A percentile compares a stretch with the other conserved stretches of the same genome.
These are phyloP conservation scores for Cardiocondyla obscurior DNA, from an alignment of 1,140 invertebrate species.

Conservation along the genomic window DNA sequence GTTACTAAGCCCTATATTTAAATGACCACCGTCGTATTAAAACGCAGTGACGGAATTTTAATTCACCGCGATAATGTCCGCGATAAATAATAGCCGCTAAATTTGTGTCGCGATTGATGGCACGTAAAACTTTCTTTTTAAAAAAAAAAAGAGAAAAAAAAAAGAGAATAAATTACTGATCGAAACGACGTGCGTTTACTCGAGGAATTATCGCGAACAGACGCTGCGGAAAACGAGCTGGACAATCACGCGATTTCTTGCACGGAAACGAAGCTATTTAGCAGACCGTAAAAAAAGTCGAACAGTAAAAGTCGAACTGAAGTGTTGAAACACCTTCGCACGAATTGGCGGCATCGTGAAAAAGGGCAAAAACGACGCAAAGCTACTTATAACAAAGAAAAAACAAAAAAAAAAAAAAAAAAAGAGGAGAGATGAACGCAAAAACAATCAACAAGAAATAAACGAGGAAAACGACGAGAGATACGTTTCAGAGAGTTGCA, in stretches of 20 bases:
- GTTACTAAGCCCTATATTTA: constrained; percentile 18
- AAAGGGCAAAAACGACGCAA: not conserved
- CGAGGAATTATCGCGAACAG: not conserved
- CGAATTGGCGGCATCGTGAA: not conserved
- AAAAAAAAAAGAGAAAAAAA: too few species aligned
- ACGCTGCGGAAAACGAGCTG: not conserved
- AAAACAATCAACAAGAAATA: not conserved
- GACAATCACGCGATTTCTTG: constrained; percentile 22
- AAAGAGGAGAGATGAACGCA: not conserved
- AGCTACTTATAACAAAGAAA: too few species aligned
- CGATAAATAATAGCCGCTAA: constrained; percentile 21
- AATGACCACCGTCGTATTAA: constrained; percentile 27
- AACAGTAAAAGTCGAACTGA: too few species aligned
- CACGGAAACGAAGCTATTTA: constrained; percentile 36
- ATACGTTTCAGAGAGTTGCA: not conserved
- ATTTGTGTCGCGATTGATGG: constrained; percentile 10
- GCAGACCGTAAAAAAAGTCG: constrained; percentile 18
- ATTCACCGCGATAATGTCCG: constrained; percentile 22
- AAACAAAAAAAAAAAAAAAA: too few species aligned
- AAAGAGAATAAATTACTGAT: not conserved
- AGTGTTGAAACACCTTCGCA: constrained; percentile 31
- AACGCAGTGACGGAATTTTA: constrained; percentile 22
- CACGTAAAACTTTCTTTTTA: constrained; percentile 34
- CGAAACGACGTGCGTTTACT: not conserved
- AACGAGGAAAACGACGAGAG: not conserved